phyloP scores from a whole-genome alignment of 2,797 vertebrate genomes.

The Antennarius maculatus region DNA sequence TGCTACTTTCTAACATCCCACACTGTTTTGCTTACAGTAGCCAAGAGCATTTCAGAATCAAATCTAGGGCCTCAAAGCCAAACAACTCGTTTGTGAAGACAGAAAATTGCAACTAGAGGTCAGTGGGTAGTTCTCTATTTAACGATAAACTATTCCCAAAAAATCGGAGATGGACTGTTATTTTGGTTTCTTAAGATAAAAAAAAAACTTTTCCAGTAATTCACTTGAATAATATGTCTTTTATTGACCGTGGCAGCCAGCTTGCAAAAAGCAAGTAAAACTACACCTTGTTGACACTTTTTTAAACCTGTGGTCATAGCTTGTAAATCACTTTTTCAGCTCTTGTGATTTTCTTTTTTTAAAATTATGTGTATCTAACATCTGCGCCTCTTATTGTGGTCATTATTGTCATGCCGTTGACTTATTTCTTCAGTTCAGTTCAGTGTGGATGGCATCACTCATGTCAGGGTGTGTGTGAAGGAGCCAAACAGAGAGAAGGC shows the following conservation, averaged over 20 bases:
- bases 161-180: constrained; percentile 9
- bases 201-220: constrained; percentile 59
- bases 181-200: constrained; percentile 28
- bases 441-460: constrained; percentile 40
- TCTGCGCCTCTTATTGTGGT: constrained; percentile 37
- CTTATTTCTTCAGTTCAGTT: constrained; percentile 38
- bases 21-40: constrained; percentile 3
- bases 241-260: constrained; percentile 55
- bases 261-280: constrained; percentile 53
- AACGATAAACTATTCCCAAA: not conserved
- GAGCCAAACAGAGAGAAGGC: constrained; percentile 35
- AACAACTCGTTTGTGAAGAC: not conserved
- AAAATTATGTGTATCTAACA: constrained; percentile 40
- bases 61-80: not conserved
- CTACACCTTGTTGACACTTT: constrained; percentile 66
- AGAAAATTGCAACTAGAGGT: constrained; percentile 4
- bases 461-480: constrained; percentile 31
- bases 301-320: constrained; percentile 51
- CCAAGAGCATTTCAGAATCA: constrained; percentile 11
- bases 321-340: constrained; percentile 60
- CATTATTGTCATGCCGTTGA: constrained; percentile 31
- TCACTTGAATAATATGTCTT: constrained; percentile 44
- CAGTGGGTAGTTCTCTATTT: not conserved
- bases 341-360: constrained; percentile 49
- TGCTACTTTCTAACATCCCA: constrained; percentile 7